Evolutionary conservation across 2,888 invertebrate genomes (phyloP), one percentile per base, ranked within the genome.

Genomic region (Osedax fenrisi): DNA sequence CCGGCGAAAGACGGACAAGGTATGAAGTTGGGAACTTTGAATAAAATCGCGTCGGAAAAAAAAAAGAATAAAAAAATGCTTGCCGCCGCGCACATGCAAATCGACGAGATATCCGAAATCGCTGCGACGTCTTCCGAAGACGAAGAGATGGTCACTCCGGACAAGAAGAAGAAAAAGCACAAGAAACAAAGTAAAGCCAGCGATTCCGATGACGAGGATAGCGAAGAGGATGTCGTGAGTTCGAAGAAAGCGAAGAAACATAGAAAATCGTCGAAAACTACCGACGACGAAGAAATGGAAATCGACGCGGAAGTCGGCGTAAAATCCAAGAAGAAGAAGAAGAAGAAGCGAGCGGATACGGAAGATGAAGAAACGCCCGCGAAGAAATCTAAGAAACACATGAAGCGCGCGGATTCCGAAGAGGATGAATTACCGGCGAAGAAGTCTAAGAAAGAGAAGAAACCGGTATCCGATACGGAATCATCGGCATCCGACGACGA

Each of bases 381-480:
- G 27, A 25, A 22, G 10, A 21, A 26, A 10, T 2, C 17, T 25
- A 3, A 21, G 56, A 22, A 27, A 22, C 22, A 26, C 21, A 68
- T 3, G 2, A 27, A 3, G 25, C 24, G 22, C 68, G 27, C 79
- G 13, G 17, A 13, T 59, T 73, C 70, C 26, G 75, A 78, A 27
- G 75, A 75, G 27, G 78, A 78, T 2, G 77, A n/a, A 21, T 61
- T 24, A 75, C 88, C 87, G 86, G 87, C 68, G 80, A 81, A 61
- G 83, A 85, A 76, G 83, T 86, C 75, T 78, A 83, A 66, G 82
- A 85, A 79, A 81, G 81, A 77, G 81, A 81, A 41, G 81, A 85
- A 74, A 86, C n/a, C n/a, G n/a, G n/a, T n/a, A n/a, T n/a, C n/a
- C n/a, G n/a, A n/a, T n/a, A n/a, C n/a, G n/a, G n/a, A n/a, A n/a